phyloP scores from a whole-genome alignment of 2,113 vertebrate genomes.

The Rhizomys pruinosus region DNA sequence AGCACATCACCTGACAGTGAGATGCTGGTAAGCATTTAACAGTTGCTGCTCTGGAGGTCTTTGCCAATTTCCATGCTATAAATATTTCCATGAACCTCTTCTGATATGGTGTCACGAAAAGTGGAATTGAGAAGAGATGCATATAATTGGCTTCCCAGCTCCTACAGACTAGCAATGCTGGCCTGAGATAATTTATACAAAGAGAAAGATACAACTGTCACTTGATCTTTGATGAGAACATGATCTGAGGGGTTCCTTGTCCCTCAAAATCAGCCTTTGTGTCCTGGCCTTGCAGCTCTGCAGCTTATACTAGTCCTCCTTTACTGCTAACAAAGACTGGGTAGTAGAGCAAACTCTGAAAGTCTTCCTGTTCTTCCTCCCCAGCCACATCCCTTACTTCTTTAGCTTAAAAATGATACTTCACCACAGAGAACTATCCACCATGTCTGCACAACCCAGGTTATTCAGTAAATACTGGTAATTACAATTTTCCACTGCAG shows the following conservation, averaged over 20 bases:
- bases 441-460: background rate
- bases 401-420: background rate
- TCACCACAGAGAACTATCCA: background rate
- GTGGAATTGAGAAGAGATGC: background rate
- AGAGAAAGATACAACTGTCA: background rate
- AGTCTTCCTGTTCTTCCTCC: background rate
- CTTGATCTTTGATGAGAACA: background rate
- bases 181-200: background rate
- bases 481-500: background rate
- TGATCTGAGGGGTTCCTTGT: background rate
- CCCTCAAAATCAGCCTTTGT: constrained; percentile 3
- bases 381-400: background rate
- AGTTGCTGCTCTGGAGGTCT: background rate
- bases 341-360: background rate
- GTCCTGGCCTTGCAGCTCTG: background rate
- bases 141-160: background rate
- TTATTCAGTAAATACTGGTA: background rate
- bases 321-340: background rate
- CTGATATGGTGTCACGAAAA: background rate
- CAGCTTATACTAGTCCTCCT: background rate
- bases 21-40: background rate
- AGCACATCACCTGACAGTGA: background rate
- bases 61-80: background rate
- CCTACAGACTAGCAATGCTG: background rate
- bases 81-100: background rate